These are phyloP conservation scores for Cenopis cana DNA, from an alignment of 2,888 invertebrate species.

Conservation along the genomic window DNA sequence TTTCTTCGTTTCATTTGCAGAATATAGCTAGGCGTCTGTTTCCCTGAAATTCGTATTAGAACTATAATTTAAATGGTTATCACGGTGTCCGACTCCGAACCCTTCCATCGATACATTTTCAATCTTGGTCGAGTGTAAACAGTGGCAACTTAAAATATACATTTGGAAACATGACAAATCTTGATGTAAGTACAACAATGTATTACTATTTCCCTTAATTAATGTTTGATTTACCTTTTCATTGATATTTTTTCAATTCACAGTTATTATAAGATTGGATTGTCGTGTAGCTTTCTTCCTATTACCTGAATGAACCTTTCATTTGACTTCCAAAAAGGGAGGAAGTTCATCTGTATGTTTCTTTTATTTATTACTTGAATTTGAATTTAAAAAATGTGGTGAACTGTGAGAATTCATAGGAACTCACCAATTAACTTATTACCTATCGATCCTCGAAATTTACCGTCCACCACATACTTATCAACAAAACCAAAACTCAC, in stretches of 20 bases:
- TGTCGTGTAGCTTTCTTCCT: neutral
- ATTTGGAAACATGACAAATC: constrained; percentile 64
- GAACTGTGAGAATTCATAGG: no score
- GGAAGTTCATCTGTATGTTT: no score
- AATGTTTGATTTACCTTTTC: neutral
- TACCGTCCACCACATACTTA: no score
- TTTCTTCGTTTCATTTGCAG: neutral
- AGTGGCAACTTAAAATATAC: neutral
- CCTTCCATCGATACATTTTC: neutral
- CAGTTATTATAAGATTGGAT: neutral
- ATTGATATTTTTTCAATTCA: neutral
- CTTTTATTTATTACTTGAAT: no score
- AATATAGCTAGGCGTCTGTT: constrained; percentile 3
- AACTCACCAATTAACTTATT: no score
- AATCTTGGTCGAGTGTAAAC: neutral
- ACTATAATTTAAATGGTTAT: neutral
- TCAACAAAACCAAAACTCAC: no score
- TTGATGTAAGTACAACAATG: constrained; percentile 63
- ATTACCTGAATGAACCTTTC: no score
- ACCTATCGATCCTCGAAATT: no score
- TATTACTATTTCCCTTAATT: neutral
- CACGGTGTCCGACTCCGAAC: neutral
- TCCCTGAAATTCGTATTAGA: neutral
- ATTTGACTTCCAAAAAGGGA: no score
- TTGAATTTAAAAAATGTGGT: no score